Base-by-base conservation (phyloP, 1,140 invertebrate genomes). In the Scylla paramamosain region DNA sequence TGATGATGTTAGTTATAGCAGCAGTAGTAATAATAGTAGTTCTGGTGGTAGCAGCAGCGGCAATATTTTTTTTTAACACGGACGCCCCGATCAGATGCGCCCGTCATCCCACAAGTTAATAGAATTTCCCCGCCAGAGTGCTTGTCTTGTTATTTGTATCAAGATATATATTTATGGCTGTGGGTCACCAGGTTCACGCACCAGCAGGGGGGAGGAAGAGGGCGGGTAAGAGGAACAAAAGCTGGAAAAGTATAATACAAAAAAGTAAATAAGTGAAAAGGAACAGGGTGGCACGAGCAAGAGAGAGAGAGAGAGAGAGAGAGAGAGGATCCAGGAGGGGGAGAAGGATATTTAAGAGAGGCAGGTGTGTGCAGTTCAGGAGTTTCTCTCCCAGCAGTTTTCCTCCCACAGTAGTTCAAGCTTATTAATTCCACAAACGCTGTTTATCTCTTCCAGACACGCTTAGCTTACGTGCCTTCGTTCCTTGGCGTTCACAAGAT, bases 131-230 rank as follows among this genome's bases (percentile, higher is more conserved):
- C 25, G 2, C 20, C 67, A 8, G 67, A 77, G 67, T 7, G 67
- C 67, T 77, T 77, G 67, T 77, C 67, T 7, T 77, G 67, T n/a
- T 77, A 77, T 77, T 77, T 77, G 67, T 77, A 77, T 77, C 67
- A n/a, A 16, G 67, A 77, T 77, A n/a, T 77, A 77, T n/a, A 77
- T 77, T 77, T n/a, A 77, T 77, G 67, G 67, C 8, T 20, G 8
- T 12, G 8, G 67, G 67, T 77, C 67, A 77, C 25, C 67, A n/a
- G 67, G 67, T 77, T 77, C 67, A 77, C 31, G 86, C 8, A 89
- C 32, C 31, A 10, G 87, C 20, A 45, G 29, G 87, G 46, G 20
- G n/a, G 87, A 84, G 82, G 82, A 84, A 4, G 86, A 88, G 86
- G 86, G 12, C 0, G 16, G 32, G 86, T 0, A 88, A 0, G 86